Evolutionary conservation across 1,140 invertebrate species (phyloP), one percentile per base, ranked within the genome.

Genomic region (Macrobrachium nipponense): DNA sequence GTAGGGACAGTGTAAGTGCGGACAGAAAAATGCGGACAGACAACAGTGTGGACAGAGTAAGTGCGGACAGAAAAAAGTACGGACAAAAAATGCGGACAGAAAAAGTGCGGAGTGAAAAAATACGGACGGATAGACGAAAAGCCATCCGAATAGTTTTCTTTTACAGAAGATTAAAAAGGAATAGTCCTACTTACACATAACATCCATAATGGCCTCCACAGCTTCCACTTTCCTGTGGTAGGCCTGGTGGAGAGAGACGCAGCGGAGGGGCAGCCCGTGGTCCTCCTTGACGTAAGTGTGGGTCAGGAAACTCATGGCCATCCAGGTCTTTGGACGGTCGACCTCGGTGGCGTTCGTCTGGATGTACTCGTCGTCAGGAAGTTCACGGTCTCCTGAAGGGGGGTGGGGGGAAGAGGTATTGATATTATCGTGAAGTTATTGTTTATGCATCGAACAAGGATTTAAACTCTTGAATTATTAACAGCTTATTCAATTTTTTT

Each of bases 331-430:
- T 36, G 94, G 94, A 91, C 95, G 94, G 91, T 96, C 96, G 89
- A 94, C 93, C 91, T 97, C 96, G 6, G 96, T 95, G 15, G 94
- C 93, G 91, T 97, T 97, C 68, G 93, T 95, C 91, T 97, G 96
- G 73, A 90, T 94, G 66, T 82, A 82, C 5, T 66, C 58, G 44
- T 44, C 58, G n/a, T 17, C 27, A 15, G 81, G 81, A 7, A 82
- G 81, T 44, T 82, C 81, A 23, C 73, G 66, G 10, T 66, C 58
- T 12, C 81, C 81, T 82, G 36, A 11, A 27, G 72, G 18, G 27
- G 36, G 72, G 3, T 5, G 72, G 18, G 27, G 36, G 72, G 3
- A 76, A 51, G 12, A 12, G 51, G 0, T 51, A 51, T 51, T 51
- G 12, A 5, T 12, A 51, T 51, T 51, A 51, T 51, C 8, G 5